Base-by-base conservation (phyloP, 2,888 invertebrate species). In the Chrysodeixis includens region DNA sequence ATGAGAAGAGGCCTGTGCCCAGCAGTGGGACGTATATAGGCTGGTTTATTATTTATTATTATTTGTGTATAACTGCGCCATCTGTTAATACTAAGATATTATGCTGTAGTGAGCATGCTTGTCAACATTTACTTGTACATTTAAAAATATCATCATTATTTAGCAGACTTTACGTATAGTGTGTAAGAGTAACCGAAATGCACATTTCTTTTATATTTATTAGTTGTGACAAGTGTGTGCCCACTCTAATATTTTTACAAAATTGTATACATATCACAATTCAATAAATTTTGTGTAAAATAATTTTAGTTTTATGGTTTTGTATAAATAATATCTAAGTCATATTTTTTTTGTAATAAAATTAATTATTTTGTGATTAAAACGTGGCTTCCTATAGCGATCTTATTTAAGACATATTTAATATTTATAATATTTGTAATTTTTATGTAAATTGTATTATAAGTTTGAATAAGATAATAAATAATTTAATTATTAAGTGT, bases 311-410 rank as follows among this genome's bases (percentile, higher is more conserved):
- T 71, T 20, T 78, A 65, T 75, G 59, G 6, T 63, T 70, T 56
- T 83, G 78, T 82, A 81, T 64, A 82, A 81, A 79, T 76, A 62
- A 60, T 74, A 26, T 49, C 63, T 71, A 79, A 68, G 71, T 71
- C 55, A 67, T 67, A 62, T 56, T 60, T 60, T 52, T 51, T 58
- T 44, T 61, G 32, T 55, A 62, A 69, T 60, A 63, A 60, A 69
- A 63, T 56, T 57, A 55, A 46, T 16, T 51, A 46, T 56, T 74
- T 74, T 76, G 74, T 76, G 70, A 74, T 76, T 77, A 32, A 52
- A 77, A 64, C 55, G 64, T 59, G 78, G 76, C 78, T 76, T 76
- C 78, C 66, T 79, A 62, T 9, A 30, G 63, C 56, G 55, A 52
- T 64, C 62, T 26, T 46, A 16, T 51, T 61, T 73, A 57, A 65